Evolutionary conservation across 1,140 invertebrate genomes (phyloP), one percentile per base, ranked within the genome.

Genomic region (Hycleus cichorii): DNA sequence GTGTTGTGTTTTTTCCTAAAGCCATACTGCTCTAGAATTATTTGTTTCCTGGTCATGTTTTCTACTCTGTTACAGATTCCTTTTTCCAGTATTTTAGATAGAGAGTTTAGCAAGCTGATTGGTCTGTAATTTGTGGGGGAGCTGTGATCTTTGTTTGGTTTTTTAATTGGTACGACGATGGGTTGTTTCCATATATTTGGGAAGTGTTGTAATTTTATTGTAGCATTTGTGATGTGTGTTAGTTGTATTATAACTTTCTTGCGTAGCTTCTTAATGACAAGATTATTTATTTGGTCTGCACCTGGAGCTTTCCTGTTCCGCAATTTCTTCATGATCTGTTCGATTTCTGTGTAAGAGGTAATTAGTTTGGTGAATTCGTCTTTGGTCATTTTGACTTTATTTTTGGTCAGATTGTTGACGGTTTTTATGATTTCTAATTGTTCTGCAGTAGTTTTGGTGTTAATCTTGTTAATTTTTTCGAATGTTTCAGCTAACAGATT

Each of bases 1-100:
- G 74, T 77, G 6, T 52, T 67, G 26, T 73, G 69, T 8, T 52
- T 47, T 27, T 27, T 32, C 62, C 70, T 64, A 43, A 78, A 77
- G 0, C 72, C 75, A 63, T 74, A 75, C 54, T 77, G 72, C 11
- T 42, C 9, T 8, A 1, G 8, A 8, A 42, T 9, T 42, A n/a
- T 42, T 0, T n/a, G 9, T 42, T 42, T 42, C 9, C 9, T 42
- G n/a, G n/a, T 42, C 3, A 8, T 8, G 42, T 43, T 44, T 8
- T 40, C 11, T 26, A 52, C 7, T 43, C 39, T 43, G 6, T 43
- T 52, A 42, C 12, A n/a, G 5, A 52, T 39, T 2, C 43, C 42
- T 52, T 52, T 52, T 52, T 52, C 50, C 4, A 27, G 3, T 9
- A 42, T 24, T 52, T 52, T 52, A 4, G 50, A 40, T 44, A 52